phyloP scores from a whole-genome alignment of 2,797 vertebrate species.

The Intellagama lesueurii region DNA sequence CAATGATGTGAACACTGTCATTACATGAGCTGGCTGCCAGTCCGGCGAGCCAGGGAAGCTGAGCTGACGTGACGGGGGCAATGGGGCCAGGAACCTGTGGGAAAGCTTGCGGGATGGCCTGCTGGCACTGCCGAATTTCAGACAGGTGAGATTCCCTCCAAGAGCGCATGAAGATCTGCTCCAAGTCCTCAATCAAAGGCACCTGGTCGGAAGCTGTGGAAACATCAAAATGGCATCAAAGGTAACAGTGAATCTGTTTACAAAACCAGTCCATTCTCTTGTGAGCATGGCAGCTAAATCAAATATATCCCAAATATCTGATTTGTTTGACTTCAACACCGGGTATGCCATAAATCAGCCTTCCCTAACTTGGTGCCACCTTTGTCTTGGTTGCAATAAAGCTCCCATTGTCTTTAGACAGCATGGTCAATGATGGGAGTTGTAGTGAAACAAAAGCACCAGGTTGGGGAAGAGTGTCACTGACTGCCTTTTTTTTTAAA shows the following conservation, averaged over 20 bases:
- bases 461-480: background rate
- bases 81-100: slow-evolving; percentile 73
- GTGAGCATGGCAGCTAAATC: background rate
- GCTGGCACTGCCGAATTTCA: slow-evolving; percentile 93
- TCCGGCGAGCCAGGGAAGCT: slow-evolving; percentile 96
- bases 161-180: slow-evolving; percentile 96
- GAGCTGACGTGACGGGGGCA: slow-evolving; percentile 85
- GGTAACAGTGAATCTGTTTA: background rate
- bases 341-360: background rate
- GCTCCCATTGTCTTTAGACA: background rate
- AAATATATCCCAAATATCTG: background rate
- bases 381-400: background rate
- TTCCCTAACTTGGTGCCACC: background rate
- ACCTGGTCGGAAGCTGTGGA: slow-evolving; percentile 91
- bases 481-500: background rate
- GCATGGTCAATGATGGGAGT: background rate
- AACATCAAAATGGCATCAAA: background rate
- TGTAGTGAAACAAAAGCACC: background rate
- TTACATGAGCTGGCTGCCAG: slow-evolving; percentile 94
- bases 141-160: slow-evolving; percentile 95
- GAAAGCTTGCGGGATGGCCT: slow-evolving; percentile 77
- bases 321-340: slow-evolving; percentile 10
- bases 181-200: slow-evolving; percentile 95
- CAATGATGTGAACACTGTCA: slow-evolving; percentile 89
- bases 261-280: background rate